These are phyloP conservation scores for Amphimedon queenslandica DNA, from an alignment of 37 sponge, comb jelly and placozoan genomes.

Conservation along the genomic window DNA sequence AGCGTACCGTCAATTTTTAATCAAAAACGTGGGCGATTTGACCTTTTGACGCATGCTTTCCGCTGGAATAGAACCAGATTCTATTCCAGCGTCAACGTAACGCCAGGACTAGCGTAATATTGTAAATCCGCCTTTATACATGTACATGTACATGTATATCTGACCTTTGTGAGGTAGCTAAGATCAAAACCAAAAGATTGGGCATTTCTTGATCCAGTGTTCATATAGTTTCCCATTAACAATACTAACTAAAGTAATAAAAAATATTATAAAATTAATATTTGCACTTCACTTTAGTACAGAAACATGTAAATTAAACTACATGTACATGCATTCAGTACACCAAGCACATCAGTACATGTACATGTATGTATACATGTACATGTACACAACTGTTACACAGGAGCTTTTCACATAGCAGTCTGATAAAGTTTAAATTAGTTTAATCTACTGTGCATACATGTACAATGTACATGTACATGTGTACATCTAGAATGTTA, in stretches of 20 bases:
- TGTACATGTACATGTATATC: conserved; percentile 8
- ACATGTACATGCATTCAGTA: neutral
- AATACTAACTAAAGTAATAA: conserved; percentile 66
- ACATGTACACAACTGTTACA: neutral
- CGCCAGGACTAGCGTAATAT: too few relatives aligned
- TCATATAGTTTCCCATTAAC: conserved; percentile 98
- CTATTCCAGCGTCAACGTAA: too few relatives aligned
- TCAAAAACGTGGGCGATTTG: too few relatives aligned
- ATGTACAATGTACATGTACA: conserved; percentile 9
- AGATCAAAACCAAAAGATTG: conserved; percentile 91
- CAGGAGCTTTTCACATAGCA: too few relatives aligned
- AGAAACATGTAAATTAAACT: neutral
- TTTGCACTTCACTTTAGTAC: neutral
- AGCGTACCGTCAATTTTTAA: too few relatives aligned
- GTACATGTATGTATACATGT: neutral
- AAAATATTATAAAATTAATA: neutral
- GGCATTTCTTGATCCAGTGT: conserved; percentile 88
- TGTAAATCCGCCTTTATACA: neutral
- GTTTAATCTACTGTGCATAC: neutral
- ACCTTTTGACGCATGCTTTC: too few relatives aligned
- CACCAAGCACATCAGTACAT: neutral
- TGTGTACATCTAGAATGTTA: too few relatives aligned
- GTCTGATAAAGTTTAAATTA: too few relatives aligned
- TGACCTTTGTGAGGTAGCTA: conserved; percentile 91
- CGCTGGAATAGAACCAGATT: too few relatives aligned